Percentiles rank a stretch among this genome's conserved stretches.
phyloP scores from a whole-genome alignment of 2,888 invertebrate genomes.

The Pterostichus niger region DNA sequence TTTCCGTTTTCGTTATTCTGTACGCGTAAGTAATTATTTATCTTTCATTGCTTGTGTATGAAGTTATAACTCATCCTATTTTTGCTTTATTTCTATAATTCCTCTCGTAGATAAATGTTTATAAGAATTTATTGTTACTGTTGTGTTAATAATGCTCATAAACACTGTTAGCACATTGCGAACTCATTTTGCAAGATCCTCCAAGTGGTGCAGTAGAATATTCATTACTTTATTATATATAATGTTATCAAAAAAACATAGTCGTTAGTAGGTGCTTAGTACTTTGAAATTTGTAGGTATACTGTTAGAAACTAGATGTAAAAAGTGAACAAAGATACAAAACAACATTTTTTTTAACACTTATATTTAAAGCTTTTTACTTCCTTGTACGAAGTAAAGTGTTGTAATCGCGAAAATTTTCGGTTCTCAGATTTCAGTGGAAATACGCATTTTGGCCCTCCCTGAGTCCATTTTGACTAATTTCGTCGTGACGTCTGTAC shows the following conservation, averaged over 20 bases:
- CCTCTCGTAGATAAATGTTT: background rate
- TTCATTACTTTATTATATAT: background rate
- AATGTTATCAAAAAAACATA: background rate
- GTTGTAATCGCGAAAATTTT: too few species aligned
- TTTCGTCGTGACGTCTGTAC: too few species aligned
- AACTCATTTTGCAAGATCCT: background rate
- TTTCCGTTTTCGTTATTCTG: background rate
- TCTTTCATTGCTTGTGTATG: background rate
- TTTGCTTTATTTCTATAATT: background rate
- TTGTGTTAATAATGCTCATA: background rate
- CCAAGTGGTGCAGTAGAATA: background rate
- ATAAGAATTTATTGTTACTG: constrained; percentile 2
- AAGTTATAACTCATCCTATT: background rate
- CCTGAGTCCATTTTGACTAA: too few species aligned
- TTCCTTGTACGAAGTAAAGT: too few species aligned
- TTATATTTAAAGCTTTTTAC: too few species aligned
- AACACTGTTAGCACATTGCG: background rate
- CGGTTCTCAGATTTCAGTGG: too few species aligned
- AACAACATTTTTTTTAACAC: too few species aligned
- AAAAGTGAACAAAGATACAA: too few species aligned
- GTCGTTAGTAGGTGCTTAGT: background rate
- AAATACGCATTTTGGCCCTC: too few species aligned
- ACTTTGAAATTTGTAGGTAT: background rate
- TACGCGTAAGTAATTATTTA: constrained; percentile 10
- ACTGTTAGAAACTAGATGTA: too few species aligned